Conservation (phyloP, 2,113 vertebrate species). For the Leptosomus discolor region DNA sequence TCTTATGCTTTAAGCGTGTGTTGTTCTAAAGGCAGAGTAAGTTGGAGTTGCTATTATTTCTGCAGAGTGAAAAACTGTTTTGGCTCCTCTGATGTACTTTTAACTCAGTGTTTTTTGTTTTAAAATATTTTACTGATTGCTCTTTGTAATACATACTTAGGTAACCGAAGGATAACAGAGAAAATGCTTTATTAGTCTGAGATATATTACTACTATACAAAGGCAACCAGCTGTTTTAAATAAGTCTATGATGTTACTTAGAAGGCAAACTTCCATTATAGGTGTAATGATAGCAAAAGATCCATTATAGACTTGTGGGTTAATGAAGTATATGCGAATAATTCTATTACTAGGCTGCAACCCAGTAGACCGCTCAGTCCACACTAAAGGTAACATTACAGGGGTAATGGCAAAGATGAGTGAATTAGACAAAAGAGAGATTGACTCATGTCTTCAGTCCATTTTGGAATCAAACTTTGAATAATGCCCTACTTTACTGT, state of each 20-base stretch:
- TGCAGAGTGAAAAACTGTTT: neutral
- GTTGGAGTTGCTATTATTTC: neutral
- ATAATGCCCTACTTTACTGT: neutral
- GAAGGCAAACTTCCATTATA: constrained; percentile 12
- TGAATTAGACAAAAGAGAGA: neutral
- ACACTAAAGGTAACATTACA: neutral
- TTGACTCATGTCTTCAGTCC: neutral
- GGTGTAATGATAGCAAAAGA: neutral
- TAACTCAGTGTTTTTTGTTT: neutral
- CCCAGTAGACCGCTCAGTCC: neutral
- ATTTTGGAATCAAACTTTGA: neutral
- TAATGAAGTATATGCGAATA: constrained; percentile 9
- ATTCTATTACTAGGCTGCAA: constrained; percentile 8
- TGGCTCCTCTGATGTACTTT: neutral
- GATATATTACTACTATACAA: neutral
- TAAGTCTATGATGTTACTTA: neutral
- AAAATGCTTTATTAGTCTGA: neutral
- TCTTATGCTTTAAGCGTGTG: neutral
- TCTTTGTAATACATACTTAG: neutral
- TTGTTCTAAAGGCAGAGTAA: neutral
- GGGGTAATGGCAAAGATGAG: neutral
- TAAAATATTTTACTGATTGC: neutral
- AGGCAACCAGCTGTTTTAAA: neutral
- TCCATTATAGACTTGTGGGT: neutral
- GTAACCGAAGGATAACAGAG: neutral